Evolutionary conservation across 2,888 invertebrate species (phyloP), one percentile per base, ranked within the genome.

Genomic region (Pseudanteris insignis): DNA sequence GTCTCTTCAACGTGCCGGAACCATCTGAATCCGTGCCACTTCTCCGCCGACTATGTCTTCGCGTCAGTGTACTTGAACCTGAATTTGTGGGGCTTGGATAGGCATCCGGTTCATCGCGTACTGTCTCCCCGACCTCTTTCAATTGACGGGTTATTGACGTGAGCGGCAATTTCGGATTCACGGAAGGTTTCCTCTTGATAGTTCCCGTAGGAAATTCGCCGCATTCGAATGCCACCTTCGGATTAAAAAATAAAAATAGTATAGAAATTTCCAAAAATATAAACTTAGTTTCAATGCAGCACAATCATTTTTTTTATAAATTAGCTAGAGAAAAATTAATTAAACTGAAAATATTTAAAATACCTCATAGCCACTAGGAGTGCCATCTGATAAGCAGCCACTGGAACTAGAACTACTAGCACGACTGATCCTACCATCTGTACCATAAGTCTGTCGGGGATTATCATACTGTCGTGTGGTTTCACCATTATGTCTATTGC

Each of bases 131-230:
- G 71, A 91, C 93, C 77, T 94, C 93, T 74, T 94, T 94, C 53
- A 95, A 82, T 73, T 93, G 92, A 8, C 95, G 84, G 1, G 94
- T 94, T 81, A 94, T 94, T 75, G 91, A 91, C 2, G 95, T 95
- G 63, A 94, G 79, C 0, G 94, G 95, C 37, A 95, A 86, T 80
- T 93, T 94, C 4, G 94, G 94, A 78, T 92, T 92, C 89, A 92
- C 91, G 10, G 92, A 92, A 0, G 95, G 95, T 77, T 95, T 95
- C 33, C 95, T 85, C 77, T 95, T 95, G 58, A 95, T 94, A 21
- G 95, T 95, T 21, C 91, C 91, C 81, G 78, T 77, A 63, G 79
- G 79, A 51, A 79, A 79, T 62, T 79, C 79, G 2, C 79, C 79
- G 28, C 79, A 79, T 40, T 79, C 79, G 30, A 79, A 79, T 1